Evolutionary conservation across 2,888 invertebrate genomes (phyloP).

Genomic region (Neria commutata): DNA sequence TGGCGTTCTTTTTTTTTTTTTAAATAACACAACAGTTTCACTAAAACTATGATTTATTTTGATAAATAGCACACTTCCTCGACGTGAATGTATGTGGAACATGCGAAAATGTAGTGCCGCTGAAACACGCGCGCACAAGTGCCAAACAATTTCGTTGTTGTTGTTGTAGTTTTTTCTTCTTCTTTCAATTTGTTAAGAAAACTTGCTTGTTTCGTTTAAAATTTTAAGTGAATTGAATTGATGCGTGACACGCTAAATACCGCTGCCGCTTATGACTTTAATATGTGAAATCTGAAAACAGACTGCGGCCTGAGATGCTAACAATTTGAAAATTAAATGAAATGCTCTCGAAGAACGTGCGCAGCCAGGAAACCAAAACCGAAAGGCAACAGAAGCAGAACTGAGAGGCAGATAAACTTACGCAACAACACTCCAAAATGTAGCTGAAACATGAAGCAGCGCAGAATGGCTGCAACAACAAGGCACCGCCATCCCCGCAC

Average conservation of each 20-base stretch:
- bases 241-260: no score
- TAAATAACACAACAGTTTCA: no score
- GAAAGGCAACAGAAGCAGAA: not conserved
- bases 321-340: conserved; percentile 34
- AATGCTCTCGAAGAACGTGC: not conserved
- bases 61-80: no score
- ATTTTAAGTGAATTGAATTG: no score
- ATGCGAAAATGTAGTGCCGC: no score
- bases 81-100: no score
- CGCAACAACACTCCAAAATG: conserved; percentile 15
- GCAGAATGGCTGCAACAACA: not conserved
- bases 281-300: conserved; percentile 53
- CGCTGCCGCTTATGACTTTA: conserved; percentile 43
- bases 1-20: no score
- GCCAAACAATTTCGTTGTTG: no score
- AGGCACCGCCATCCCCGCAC: not conserved
- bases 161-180: not conserved
- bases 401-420: conserved; percentile 26
- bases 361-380: conserved; percentile 6
- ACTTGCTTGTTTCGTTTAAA: no score
- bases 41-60: no score
- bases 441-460: not conserved
- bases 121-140: no score
- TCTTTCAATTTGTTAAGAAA: not conserved
- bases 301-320: conserved; percentile 52